Evolutionary conservation across 2,888 invertebrate genomes (phyloP), one percentile per base, ranked within the genome.

Genomic region (Ischnus inquisitorius): DNA sequence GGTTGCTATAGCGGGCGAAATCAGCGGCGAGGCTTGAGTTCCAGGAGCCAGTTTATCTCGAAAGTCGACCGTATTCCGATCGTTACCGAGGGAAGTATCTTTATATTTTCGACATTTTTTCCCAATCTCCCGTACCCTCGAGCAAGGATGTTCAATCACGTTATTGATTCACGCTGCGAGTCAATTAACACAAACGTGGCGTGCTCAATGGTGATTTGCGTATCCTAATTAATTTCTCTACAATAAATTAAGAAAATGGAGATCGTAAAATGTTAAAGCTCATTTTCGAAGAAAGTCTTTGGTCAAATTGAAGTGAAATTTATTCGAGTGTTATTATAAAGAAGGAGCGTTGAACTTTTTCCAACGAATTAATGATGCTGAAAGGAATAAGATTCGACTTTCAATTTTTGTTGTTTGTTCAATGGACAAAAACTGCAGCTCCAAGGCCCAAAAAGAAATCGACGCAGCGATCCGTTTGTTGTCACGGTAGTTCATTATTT

Each of bases 61-160:
- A 91, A 91, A 91, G 89, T 90, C 89, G 87, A 74, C 83, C 82
- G 79, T 88, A 90, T 89, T 72, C 87, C 84, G 88, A 89, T 86
- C 90, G 85, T 41, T 57, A 71, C 71, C 19, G 2, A 25, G 19
- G 46, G 6, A 22, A 34, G 16, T 51, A 57, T 79, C 54, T 12
- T 46, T 71, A 68, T 28, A 62, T 72, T 68, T 74, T 28, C 46
- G 16, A 39, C 5, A 41, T 48, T 46, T 64, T 75, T 64, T 75
- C 16, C 16, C 22, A 65, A 39, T 51, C 54, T 74, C 60, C 46
- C 43, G 46, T 10, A 39, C 10, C 62, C 41, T 39, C 69, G 41
- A 43, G 54, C 80, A 83, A 80, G 83, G 65, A 62, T 71, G 65
- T 79, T 69, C n/a, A n/a, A 25, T 41, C 39, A 39, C 10, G 62